phyloP scores from a whole-genome alignment of 92 coral and sea anemone species.

The Heliopora coerulea region DNA sequence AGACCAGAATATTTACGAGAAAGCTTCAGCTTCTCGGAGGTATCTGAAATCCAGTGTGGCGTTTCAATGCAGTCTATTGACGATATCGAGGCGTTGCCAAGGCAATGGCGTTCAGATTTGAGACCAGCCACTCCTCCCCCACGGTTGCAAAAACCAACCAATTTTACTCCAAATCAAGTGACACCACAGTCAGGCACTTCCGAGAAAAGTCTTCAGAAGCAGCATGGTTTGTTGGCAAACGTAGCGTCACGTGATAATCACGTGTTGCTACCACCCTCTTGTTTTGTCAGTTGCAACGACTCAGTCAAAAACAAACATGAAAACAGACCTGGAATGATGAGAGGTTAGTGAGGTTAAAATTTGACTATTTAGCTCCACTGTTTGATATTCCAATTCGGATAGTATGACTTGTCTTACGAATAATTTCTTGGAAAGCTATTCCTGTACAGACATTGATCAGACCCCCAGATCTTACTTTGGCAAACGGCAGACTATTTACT shows the following conservation, averaged over 20 bases:
- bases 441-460: too few species aligned
- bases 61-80: neutral
- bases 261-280: constrained; percentile 37
- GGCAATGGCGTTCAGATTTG: constrained; percentile 18
- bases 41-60: constrained; percentile 12
- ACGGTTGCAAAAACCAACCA: constrained; percentile 12
- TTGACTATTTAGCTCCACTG: too few species aligned
- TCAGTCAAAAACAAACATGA: neutral
- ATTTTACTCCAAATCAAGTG: neutral
- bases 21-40: constrained; percentile 73
- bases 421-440: too few species aligned
- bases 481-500: too few species aligned
- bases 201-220: neutral
- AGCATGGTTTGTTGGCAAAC: neutral
- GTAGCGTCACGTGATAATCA: constrained; percentile 2
- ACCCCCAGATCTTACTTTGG: too few species aligned
- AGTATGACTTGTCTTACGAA: too few species aligned
- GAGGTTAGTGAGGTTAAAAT: constrained; percentile 25
- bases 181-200: neutral
- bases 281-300: constrained; percentile 9
- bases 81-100: constrained; percentile 28
- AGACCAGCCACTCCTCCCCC: constrained; percentile 9
- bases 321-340: neutral
- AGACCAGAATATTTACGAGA: constrained; percentile 92
- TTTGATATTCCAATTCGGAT: too few species aligned